These are phyloP conservation scores for Toxostoma redivivum DNA, from an alignment of 2,113 vertebrate genomes.

Conservation along the genomic window DNA sequence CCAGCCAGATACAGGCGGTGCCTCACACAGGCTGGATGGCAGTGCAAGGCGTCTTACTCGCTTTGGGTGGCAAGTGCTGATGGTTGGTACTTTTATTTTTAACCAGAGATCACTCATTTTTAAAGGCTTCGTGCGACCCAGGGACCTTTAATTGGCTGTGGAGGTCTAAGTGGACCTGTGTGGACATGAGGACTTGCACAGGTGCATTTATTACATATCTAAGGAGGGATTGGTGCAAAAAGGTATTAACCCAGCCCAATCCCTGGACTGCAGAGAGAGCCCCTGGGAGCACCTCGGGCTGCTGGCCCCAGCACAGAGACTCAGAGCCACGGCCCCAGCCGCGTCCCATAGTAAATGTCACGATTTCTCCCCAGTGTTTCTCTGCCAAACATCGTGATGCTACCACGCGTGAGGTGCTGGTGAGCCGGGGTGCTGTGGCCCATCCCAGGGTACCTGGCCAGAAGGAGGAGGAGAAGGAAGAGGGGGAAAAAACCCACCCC, in stretches of 20 bases:
- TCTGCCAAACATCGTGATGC: not conserved
- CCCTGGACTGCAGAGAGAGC: too few species aligned
- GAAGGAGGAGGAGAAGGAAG: too few species aligned
- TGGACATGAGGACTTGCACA: not conserved
- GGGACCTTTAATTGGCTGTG: not conserved
- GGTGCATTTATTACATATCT: not conserved
- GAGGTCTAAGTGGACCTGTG: not conserved
- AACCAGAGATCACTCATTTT: not conserved
- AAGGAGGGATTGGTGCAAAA: not conserved
- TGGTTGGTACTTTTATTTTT: not conserved
- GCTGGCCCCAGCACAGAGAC: not conserved
- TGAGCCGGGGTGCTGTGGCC: not conserved
- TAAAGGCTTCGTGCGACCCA: not conserved
- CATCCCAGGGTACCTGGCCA: not conserved
- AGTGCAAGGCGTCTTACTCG: not conserved
- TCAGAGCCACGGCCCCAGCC: too few species aligned
- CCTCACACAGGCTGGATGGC: not conserved
- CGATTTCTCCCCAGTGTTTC: not conserved
- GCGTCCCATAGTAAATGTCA: not conserved
- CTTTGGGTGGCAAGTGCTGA: not conserved
- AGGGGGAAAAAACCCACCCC: not conserved
- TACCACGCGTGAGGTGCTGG: not conserved
- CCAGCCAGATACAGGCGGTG: not conserved
- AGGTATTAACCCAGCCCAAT: not conserved
- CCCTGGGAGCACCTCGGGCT: rapidly evolving